These are phyloP conservation scores for Dasyornis broadbenti DNA, from an alignment of 2,113 vertebrate species.

Conservation along the genomic window DNA sequence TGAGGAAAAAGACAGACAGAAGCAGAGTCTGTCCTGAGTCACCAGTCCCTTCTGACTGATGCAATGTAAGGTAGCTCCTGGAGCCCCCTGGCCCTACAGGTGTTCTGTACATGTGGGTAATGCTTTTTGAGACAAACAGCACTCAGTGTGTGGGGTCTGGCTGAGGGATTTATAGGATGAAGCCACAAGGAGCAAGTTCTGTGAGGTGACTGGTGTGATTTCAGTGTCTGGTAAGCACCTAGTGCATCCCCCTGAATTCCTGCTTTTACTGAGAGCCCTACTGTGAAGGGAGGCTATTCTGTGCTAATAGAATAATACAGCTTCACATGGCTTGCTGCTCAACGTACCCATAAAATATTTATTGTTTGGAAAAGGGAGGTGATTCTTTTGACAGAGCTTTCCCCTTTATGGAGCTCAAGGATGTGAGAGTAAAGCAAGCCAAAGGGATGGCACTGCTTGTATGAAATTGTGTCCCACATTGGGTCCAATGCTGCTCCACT, in stretches of 20 bases:
- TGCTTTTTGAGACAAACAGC: not conserved
- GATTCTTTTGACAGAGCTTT: not conserved
- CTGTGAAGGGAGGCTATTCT: too few species aligned
- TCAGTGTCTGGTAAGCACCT: not conserved
- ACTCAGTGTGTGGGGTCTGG: not conserved
- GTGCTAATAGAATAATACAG: not conserved
- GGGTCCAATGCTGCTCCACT: not conserved
- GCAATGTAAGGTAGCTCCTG: not conserved
- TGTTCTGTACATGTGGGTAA: not conserved
- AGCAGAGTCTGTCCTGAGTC: not conserved
- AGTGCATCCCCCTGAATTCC: not conserved
- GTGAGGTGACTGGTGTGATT: not conserved
- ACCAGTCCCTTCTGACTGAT: not conserved
- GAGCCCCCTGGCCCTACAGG: fast-evolving
- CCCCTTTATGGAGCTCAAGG: not conserved
- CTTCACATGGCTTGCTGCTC: not conserved
- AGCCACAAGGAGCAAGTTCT: not conserved
- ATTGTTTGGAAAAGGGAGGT: not conserved
- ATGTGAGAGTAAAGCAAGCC: not conserved
- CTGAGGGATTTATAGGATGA: not conserved
- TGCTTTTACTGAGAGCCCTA: not conserved
- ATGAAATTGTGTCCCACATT: not conserved
- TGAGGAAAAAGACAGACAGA: not conserved
- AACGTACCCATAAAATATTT: not conserved
- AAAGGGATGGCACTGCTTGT: not conserved